Conservation (phyloP, 2,888 invertebrate species). For the Drosophila melanocephala region DNA sequence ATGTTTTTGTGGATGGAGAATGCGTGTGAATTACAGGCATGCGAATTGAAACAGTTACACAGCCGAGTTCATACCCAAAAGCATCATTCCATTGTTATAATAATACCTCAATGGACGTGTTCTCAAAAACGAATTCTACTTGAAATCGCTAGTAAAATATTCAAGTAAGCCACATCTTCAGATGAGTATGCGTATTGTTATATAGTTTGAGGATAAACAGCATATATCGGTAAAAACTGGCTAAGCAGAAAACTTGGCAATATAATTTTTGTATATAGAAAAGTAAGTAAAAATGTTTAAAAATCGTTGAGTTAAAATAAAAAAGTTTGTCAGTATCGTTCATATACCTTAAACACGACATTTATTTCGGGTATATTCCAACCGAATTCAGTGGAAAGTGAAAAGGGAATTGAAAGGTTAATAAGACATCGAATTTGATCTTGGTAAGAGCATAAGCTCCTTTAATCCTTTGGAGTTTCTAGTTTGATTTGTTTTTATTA, state of each 20-base stretch:
- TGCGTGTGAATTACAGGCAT: constrained; percentile 77
- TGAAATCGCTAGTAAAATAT: not conserved
- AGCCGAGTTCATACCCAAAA: constrained; percentile 46
- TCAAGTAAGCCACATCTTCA: too few species aligned
- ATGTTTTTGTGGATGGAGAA: constrained; percentile 12
- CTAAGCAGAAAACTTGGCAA: not conserved
- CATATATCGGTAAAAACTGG: too few species aligned
- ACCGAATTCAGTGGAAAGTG: not conserved
- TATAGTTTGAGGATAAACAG: not conserved
- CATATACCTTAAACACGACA: not conserved
- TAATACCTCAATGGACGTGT: constrained; percentile 14
- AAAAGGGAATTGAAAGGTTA: not conserved
- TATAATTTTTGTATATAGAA: not conserved
- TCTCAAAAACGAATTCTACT: constrained; percentile 2
- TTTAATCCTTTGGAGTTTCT: not conserved
- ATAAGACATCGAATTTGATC: not conserved
- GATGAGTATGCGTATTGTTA: fast-evolving
- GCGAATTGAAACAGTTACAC: constrained; percentile 76
- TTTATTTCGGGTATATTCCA: not conserved
- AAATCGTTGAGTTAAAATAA: not conserved
- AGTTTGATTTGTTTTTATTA: not conserved
- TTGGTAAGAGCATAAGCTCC: not conserved
- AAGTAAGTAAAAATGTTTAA: not conserved
- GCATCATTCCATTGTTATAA: constrained; percentile 26
- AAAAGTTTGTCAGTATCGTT: not conserved